Conservation (phyloP, 2,113 vertebrate species). For the Pangasianodon gigas region DNA sequence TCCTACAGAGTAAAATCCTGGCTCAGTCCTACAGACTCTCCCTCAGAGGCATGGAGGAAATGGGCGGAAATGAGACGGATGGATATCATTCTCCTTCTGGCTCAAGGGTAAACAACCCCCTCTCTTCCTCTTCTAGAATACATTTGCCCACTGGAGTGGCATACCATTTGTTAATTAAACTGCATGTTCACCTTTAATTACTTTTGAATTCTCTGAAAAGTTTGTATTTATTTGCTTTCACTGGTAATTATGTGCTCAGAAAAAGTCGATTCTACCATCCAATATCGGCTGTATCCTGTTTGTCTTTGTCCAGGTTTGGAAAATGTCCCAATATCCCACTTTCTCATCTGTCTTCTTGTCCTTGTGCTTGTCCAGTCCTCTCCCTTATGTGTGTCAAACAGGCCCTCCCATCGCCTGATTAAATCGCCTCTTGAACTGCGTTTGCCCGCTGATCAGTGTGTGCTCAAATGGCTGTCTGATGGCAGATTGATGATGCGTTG, state of each 20-base stretch:
- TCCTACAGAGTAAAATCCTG: slow-evolving; percentile 19
- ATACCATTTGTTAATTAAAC: slow-evolving; percentile 11
- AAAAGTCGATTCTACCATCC: neutral
- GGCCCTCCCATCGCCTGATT: slow-evolving; percentile 33
- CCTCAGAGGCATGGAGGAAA: neutral
- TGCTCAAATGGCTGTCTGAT: slow-evolving; percentile 40
- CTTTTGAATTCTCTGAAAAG: neutral
- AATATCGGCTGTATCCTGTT: neutral
- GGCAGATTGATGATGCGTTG: slow-evolving; percentile 51
- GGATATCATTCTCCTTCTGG: slow-evolving; percentile 2
- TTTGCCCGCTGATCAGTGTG: slow-evolving; percentile 26
- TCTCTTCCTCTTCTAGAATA: slow-evolving; percentile 13
- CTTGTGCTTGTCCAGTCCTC: slow-evolving; percentile 24
- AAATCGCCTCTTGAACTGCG: slow-evolving; percentile 23
- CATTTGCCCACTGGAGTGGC: slow-evolving; percentile 14
- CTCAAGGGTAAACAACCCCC: slow-evolving; percentile 31
- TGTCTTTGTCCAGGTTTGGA: neutral
- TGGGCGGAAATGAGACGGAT: slow-evolving; percentile 31
- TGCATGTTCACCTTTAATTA: slow-evolving; percentile 9
- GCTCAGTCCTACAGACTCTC: slow-evolving; percentile 4
- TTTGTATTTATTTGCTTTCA: neutral
- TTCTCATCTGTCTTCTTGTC: slow-evolving; percentile 16
- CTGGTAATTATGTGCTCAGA: neutral
- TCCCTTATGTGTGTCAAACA: slow-evolving; percentile 7
- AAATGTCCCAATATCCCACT: neutral